Evolutionary conservation across 2,888 invertebrate species (phyloP).

Genomic region (Heliconius charithonia): DNA sequence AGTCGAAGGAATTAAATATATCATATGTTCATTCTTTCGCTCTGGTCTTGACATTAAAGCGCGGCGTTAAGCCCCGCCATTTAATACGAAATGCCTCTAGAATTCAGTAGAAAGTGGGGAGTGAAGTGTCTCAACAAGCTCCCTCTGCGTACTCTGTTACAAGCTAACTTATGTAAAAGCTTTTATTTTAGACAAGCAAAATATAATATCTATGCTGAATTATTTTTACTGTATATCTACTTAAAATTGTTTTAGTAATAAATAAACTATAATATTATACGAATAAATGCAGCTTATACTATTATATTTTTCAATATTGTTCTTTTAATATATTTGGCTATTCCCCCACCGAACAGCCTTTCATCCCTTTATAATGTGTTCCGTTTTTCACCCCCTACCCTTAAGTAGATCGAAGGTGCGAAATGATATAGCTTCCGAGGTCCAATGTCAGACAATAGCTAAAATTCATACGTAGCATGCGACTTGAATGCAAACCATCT

Average conservation of each 20-base stretch:
- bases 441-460: conserved; percentile 83
- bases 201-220: neutral
- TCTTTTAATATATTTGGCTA: conserved; percentile 8
- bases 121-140: no score
- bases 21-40: no score
- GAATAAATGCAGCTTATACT: neutral
- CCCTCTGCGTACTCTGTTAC: no score
- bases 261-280: no score
- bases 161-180: neutral
- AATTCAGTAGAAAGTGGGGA: no score
- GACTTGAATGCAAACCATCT: conserved; percentile 78
- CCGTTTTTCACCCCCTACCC: conserved; percentile 51
- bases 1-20: no score
- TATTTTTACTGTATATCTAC: neutral
- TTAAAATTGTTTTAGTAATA: no score
- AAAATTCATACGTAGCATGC: conserved; percentile 79
- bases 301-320: conserved; percentile 17
- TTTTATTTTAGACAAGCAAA: conserved; percentile 14
- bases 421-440: conserved; percentile 81
- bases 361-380: conserved; percentile 43
- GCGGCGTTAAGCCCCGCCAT: no score
- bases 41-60: no score
- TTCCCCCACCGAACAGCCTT: conserved; percentile 3
- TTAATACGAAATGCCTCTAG: no score
- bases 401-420: conserved; percentile 60